Base-by-base conservation (phyloP, 2,113 vertebrate genomes). In the Lepidothrix coronata region DNA sequence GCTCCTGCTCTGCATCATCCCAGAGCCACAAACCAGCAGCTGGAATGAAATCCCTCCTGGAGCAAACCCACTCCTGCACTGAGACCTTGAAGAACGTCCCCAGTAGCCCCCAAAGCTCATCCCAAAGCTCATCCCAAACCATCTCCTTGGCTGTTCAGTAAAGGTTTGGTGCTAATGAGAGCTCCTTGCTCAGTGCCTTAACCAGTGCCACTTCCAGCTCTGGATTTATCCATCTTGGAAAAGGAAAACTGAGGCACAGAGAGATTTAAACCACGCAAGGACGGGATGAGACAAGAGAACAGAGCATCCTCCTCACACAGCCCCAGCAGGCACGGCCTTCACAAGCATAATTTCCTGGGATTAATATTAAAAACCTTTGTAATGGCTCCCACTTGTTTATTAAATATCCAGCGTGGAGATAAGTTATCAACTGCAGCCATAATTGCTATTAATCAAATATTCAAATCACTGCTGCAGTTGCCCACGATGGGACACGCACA, bases 401-500 rank as follows among this genome's bases (percentile, higher is more conserved):
- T 96, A 96, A 83, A 90, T 85, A 94, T 95, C 96, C 95, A 78
- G 81, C 0, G 4, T 3, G 8, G 89, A 95, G 96, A 93, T 95
- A 95, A 97, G 79, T 96, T 97, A 96, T 96, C 94, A 61, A 18
- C 83, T 55, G 72, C 19, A 2, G 39, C 97, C 74, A 78, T 96
- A 95, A 98, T 97, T 4, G 77, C 97, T 96, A 97, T 98, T 97
- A 97, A 98, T 98, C 98, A 98, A 97, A 98, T 98, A 98, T 98
- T 97, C 96, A 98, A 98, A 98, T 98, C 80, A 23, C 15, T 51
- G 10, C 91, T 61, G 96, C 88, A 96, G 91, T 75, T 35, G 52
- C 81, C 94, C 89, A 20, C 87, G 62, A 74, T 11, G 88, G 96
- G 96, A 91, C 78, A 61, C 43, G 41, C 30, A 48, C 51, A 94